phyloP scores from a whole-genome alignment of 2,797 vertebrate genomes.

The Anguilla anguilla region DNA sequence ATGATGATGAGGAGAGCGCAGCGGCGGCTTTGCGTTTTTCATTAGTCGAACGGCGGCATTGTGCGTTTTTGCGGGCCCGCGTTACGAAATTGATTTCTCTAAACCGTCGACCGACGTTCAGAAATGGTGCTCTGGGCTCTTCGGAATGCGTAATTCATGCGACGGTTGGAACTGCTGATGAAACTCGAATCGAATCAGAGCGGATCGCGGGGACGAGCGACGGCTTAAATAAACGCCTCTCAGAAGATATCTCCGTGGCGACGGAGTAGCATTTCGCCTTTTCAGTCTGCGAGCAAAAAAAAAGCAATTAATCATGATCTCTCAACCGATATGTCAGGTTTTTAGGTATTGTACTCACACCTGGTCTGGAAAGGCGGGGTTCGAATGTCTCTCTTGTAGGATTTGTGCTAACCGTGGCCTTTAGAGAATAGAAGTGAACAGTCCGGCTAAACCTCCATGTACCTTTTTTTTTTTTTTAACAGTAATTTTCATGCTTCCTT shows the following conservation, averaged over 20 bases:
- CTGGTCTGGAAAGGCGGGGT: neutral
- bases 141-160: neutral
- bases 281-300: neutral
- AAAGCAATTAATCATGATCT: neutral
- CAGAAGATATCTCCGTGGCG: neutral
- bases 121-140: neutral
- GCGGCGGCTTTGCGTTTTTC: neutral
- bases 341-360: neutral
- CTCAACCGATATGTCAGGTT: neutral
- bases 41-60: neutral
- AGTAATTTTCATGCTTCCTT: neutral
- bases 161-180: neutral
- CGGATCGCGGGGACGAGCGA: neutral
- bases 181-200: neutral
- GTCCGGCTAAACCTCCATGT: neutral
- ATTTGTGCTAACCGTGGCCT: neutral
- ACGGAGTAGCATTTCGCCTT: neutral
- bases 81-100: constrained; percentile 7
- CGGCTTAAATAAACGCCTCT: neutral
- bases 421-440: neutral
- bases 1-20: neutral
- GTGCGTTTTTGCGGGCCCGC: neutral
- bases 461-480: neutral
- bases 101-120: neutral
- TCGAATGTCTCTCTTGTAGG: neutral